Percentiles rank a stretch among this genome's conserved stretches.
Evolutionary conservation across 2,797 vertebrate genomes (phyloP).

Genomic region (Numenius phaeopus): DNA sequence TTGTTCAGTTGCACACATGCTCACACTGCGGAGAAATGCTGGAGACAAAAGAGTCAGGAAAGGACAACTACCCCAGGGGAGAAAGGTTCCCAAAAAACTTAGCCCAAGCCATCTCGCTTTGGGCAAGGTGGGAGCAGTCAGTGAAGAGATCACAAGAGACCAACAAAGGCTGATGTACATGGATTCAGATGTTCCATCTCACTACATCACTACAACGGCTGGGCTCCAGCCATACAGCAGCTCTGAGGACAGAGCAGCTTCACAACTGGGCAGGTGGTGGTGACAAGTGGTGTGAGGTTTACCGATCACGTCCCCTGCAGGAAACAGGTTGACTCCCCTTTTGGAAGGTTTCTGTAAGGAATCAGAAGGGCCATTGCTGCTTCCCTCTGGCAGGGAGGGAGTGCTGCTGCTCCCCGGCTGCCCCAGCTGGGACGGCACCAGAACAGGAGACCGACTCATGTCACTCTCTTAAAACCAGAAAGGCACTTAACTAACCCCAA

Average conservation of each 20-base stretch:
- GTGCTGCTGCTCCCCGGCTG: neutral
- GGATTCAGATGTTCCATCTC: neutral
- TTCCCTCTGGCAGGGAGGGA: neutral
- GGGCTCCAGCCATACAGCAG: neutral
- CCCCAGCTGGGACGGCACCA: neutral
- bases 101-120: neutral
- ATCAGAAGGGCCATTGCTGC: neutral
- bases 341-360: neutral
- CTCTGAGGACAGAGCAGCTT: neutral
- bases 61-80: neutral
- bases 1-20: neutral
- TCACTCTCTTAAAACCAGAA: neutral
- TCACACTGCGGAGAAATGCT: neutral
- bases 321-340: neutral
- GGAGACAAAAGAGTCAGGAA: neutral
- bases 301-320: accelerated
- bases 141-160: neutral
- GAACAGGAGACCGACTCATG: neutral
- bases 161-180: neutral
- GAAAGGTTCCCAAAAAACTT: neutral
- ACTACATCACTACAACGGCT: accelerated
- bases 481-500: neutral
- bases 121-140: neutral
- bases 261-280: neutral
- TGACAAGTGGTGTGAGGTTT: neutral